Conservation (phyloP, 2,113 vertebrate species). For the Perca flavescens region DNA sequence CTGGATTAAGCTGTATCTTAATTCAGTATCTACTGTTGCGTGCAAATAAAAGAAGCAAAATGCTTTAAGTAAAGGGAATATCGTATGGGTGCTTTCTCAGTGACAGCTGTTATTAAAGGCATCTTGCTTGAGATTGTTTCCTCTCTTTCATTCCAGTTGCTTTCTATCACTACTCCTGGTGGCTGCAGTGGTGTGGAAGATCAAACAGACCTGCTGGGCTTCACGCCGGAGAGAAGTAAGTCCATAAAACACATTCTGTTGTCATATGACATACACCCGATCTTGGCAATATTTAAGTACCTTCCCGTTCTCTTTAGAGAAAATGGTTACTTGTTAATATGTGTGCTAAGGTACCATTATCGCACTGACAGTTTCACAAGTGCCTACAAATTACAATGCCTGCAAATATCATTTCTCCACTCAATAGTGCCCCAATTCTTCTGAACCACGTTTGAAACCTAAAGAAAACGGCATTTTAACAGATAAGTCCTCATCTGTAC, state of each 20-base stretch:
- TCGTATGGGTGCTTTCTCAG: neutral
- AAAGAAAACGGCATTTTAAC: neutral
- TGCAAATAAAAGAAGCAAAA: neutral
- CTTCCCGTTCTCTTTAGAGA: neutral
- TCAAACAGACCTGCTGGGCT: conserved; percentile 99
- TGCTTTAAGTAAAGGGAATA: neutral
- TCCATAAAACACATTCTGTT: conserved; percentile 10
- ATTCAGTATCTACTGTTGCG: neutral
- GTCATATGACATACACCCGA: neutral
- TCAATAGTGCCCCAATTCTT: neutral
- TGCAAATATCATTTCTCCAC: too few species aligned
- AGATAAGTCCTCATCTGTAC: neutral
- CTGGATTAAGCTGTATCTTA: neutral
- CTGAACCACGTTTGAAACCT: neutral
- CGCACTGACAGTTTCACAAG: neutral
- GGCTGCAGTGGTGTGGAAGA: conserved; percentile 99
- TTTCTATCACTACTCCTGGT: conserved; percentile 97
- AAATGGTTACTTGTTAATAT: neutral
- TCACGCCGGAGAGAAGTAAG: conserved; percentile 97
- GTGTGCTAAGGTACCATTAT: neutral
- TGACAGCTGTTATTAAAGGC: neutral
- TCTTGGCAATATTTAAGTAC: neutral
- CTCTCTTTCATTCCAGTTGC: conserved; percentile 86
- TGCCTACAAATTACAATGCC: too few species aligned
- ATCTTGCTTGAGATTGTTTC: conserved; percentile 8